Evolutionary conservation across 2,113 vertebrate species (phyloP), one percentile per base, ranked within the genome.

Genomic region (Amphiprion ocellaris): DNA sequence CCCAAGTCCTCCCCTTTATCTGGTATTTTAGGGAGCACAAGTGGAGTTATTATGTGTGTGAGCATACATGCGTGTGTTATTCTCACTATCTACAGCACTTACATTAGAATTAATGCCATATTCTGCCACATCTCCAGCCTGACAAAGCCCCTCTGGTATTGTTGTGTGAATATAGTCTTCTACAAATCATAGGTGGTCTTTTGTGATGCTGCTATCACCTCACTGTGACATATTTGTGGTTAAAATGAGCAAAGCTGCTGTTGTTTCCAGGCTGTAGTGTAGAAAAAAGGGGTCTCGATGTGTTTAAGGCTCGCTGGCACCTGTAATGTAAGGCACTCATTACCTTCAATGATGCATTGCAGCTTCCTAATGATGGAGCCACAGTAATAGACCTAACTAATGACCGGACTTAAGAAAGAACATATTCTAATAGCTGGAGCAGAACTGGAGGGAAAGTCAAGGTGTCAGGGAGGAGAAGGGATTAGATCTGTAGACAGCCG

Each of bases 1-100:
- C 93, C 95, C 94, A 93, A 94, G 94, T 95, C 93, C 93, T 94
- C 91, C 91, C 83, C 81, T 89, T 89, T 90, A 83, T 89, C 81
- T 90, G 74, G 46, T 75, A 52, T 88, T 89, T 86, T 78, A 89
- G 82, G 69, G 70, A 64, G 56, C 52, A 69, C 5, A 2, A 39
- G 59, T 59, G 33, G 33, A 37, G 8, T 37, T 37, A 37, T 37
- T 10, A 2, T 37, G 54, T 84, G 77, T 66, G 52, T 58, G 37
- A 23, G 9, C 12, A 7, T 33, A 6, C 37, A 64, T 55, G 6
- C 5, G 1, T 30, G 30, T 30, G 41, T 63, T 70, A 53, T 69
- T 81, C 41, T 37, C 56, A 58, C 14, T 39, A 61, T 74, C 24
- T 56, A 46, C 4, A 49, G 10, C 41, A 39, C 23, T 53, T 56